phyloP scores from a whole-genome alignment of 1,140 invertebrate species.

The Subanguina moxae region DNA sequence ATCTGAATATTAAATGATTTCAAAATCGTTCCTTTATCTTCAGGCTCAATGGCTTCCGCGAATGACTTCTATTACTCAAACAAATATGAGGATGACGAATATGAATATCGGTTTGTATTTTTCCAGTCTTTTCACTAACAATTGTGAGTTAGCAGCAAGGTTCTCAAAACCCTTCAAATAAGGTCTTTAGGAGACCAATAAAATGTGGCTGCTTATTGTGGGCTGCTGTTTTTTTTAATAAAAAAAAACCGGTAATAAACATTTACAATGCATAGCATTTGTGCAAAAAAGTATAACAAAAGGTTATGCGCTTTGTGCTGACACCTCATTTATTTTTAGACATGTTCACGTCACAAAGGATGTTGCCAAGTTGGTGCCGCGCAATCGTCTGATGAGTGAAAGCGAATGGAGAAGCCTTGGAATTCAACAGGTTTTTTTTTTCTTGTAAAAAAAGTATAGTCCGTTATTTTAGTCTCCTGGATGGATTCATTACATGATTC shows the following conservation, averaged over 20 bases:
- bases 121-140: background rate
- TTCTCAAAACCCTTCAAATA: too few relatives aligned
- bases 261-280: background rate
- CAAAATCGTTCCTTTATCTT: conserved; percentile 1
- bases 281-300: background rate
- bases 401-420: conserved; percentile 89
- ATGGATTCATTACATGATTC: conserved; percentile 94
- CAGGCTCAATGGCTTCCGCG: conserved; percentile 5
- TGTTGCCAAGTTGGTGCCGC: conserved; percentile 78
- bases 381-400: conserved; percentile 86
- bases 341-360: conserved; percentile 87
- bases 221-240: background rate
- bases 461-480: conserved; percentile 68
- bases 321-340: conserved; percentile 22
- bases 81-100: conserved; percentile 78
- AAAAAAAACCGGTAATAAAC: background rate
- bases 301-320: background rate
- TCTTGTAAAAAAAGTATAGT: background rate
- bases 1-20: background rate
- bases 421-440: conserved; percentile 71
- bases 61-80: conserved; percentile 70
- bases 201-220: too few relatives aligned
- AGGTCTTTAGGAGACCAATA: too few relatives aligned
- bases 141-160: too few relatives aligned
- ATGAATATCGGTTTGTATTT: conserved; percentile 68